Base-by-base conservation (phyloP, 2,797 vertebrate species). In the Hyperoplus lanceolatus region DNA sequence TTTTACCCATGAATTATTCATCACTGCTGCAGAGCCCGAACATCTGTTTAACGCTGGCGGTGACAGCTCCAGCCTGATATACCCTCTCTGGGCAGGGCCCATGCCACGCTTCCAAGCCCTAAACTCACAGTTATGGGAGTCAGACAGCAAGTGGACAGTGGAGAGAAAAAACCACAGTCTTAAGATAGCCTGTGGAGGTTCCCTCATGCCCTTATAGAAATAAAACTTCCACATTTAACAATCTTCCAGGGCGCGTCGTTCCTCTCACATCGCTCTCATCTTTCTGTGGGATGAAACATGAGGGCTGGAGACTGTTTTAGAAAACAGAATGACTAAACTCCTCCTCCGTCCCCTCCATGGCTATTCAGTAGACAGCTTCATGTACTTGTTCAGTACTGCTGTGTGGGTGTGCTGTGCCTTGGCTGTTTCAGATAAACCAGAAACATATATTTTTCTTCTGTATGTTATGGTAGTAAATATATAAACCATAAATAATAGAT, bases 151-250 rank as follows among this genome's bases (percentile, higher is more conserved):
- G 75, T 80, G 90, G 91, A 93, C 92, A 91, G 76, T 53, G 60
- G 29, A 81, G 65, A 80, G 83, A 81, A 67, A 64, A 92, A 93
- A 92, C 91, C 91, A 88, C 92, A 89, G 79, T 86, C 90, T 90
- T 90, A 85, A 89, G 89, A 92, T 93, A 91, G 88, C 63, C 65
- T 77, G 79, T 55, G 75, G 90, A 94, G 89, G 90, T 92, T 93
- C 88, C 88, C 89, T 83, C 63, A 58, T 88, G 89, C 85, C 83
- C 80, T 88, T 90, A 89, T 91, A 89, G 86, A 91, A 93, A 93
- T 92, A 92, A 80, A 87, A 90, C 89, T 67, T 92, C 90, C 87
- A 88, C 92, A 89, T 93, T 90, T 93, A 92, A 92, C 81, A 85
- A 49, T 77, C 67, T 82, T 90, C 75, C 64, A 82, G 86, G 90